A percentile compares a stretch with the other conserved stretches of the same genome.
phyloP scores from a whole-genome alignment of 2,113 vertebrate species.

The Channa argus region DNA sequence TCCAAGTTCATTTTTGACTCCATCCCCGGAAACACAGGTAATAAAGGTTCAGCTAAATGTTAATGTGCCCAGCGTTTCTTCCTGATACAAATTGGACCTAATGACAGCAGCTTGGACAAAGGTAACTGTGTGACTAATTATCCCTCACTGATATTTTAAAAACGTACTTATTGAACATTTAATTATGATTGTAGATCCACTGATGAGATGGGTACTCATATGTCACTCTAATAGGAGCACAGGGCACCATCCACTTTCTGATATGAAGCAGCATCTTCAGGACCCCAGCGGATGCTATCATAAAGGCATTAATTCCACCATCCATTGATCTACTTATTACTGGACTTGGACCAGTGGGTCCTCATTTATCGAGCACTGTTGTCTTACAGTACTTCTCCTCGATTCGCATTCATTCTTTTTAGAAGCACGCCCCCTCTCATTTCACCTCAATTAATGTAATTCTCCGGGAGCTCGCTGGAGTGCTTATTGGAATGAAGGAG shows the following conservation, averaged over 20 bases:
- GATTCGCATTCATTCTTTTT: constrained; percentile 43
- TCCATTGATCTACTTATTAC: constrained; percentile 64
- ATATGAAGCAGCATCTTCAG: constrained; percentile 26
- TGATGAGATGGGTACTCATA: constrained; percentile 16
- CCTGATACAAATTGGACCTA: constrained; percentile 2
- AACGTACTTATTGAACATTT: background rate
- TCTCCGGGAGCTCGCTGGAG: constrained; percentile 55
- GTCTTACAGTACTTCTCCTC: constrained; percentile 40
- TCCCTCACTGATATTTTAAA: background rate
- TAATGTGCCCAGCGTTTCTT: too few relatives aligned
- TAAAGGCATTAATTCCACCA: constrained; percentile 49
- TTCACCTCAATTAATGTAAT: constrained; percentile 72
- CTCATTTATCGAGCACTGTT: constrained; percentile 47
- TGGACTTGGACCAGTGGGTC: constrained; percentile 49
- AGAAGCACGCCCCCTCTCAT: constrained; percentile 45
- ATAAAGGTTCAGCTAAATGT: too few relatives aligned
- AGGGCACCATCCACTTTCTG: constrained; percentile 9
- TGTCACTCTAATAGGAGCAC: constrained; percentile 6
- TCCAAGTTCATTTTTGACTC: too few relatives aligned
- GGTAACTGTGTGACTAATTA: background rate
- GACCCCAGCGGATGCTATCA: constrained; percentile 42
- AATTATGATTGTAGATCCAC: constrained; percentile 17
- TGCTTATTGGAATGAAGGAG: constrained; percentile 64
- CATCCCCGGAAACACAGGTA: too few relatives aligned
- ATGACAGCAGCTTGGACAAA: background rate